Percentiles rank a stretch among this genome's conserved stretches.
phyloP scores from a whole-genome alignment of 92 coral and sea anemone species.

The Montipora capitata region DNA sequence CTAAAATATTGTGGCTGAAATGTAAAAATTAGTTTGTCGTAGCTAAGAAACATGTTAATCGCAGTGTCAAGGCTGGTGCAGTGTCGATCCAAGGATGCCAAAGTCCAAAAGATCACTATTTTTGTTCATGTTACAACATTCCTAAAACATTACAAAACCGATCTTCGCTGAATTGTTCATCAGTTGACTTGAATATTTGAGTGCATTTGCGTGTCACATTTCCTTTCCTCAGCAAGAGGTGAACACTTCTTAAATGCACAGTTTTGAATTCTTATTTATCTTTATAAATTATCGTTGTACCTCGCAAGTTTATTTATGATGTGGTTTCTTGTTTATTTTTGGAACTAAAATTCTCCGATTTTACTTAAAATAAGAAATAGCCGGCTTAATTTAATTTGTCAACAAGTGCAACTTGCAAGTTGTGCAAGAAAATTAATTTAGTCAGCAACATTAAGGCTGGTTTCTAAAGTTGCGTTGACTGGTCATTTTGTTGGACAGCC shows the following conservation, averaged over 20 bases:
- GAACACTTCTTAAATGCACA: no score
- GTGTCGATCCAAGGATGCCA: conserved; percentile 11
- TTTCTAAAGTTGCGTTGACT: no score
- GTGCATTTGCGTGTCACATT: background rate
- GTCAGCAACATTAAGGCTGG: no score
- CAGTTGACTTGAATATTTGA: background rate
- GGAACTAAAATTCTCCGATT: no score
- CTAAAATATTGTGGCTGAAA: background rate
- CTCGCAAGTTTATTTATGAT: background rate
- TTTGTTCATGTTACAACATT: conserved; percentile 19
- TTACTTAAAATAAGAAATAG: no score
- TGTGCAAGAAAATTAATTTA: no score
- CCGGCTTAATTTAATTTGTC: no score
- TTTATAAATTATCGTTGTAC: background rate
- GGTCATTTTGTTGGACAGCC: no score
- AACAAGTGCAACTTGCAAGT: no score
- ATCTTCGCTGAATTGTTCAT: conserved; percentile 8
- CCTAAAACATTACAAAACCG: conserved; percentile 23
- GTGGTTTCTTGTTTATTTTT: background rate
- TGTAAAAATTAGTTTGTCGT: background rate
- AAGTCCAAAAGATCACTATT: conserved; percentile 57
- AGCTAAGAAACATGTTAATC: background rate
- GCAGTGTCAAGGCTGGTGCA: background rate
- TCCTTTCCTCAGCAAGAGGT: background rate
- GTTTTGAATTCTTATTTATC: background rate